Base-by-base conservation (phyloP, 2,113 vertebrate species). In the Zosterops lateralis region DNA sequence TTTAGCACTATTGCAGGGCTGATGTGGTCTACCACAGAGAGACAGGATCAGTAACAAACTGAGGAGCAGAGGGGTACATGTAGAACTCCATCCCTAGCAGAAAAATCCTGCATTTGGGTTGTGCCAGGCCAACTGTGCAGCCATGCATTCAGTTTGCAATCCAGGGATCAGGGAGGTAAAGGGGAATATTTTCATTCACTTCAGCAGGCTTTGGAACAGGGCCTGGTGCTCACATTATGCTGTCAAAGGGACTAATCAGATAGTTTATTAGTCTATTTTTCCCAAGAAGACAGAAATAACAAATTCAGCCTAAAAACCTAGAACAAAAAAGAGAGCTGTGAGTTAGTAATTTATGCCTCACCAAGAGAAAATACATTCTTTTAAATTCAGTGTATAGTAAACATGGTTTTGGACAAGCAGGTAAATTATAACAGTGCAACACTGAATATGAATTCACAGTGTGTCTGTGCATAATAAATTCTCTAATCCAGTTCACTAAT, bases 241-340 rank as follows among this genome's bases (percentile, higher is more conserved):
- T 92, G 64, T 93, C 86, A 93, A 77, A 95, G 36, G 67, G 61
- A 67, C 79, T 76, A 47, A 83, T 90, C 68, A 84, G 72, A 62
- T 71, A 60, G 78, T 93, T 94, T 95, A 77, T 87, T 85, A 73
- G 78, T 60, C 79, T 97, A 42, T 97, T 96, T 97, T 96, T 92
- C 88, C 87, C 95, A 95, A 96, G 93, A 95, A 95, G 92, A 90
- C 86, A 87, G 84, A 94, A 97, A 96, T 83, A 97, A 94, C 77
- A 87, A 94, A 91, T 94, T 83, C 93, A 96, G 93, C 93, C 84
- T 94, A 93, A 96, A 97, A 92, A 88, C 45, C 21, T 53, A 51
- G n/a, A 84, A 50, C 28, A 84, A 62, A 54, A 60, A 89, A 96
- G 50, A 82, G 85, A 97, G 90, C 80, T 93, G 92, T 83, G 90